phyloP scores from a whole-genome alignment of 1,140 invertebrate genomes.

The Solen grandis region DNA sequence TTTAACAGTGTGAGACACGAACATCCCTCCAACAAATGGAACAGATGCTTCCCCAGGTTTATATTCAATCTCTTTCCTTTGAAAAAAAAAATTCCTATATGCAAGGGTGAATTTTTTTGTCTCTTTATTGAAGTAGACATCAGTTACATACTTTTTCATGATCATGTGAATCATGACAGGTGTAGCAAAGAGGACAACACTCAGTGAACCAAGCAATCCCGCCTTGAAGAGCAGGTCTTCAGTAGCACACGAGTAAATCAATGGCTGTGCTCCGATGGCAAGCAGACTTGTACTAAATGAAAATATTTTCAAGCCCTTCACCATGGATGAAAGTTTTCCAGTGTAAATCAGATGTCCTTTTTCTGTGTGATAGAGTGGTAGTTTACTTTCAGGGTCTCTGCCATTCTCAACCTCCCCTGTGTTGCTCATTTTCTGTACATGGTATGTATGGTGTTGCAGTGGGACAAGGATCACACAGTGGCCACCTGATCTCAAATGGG shows the following conservation, averaged over 20 bases:
- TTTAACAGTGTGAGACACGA: slow-evolving; percentile 89
- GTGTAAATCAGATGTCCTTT: slow-evolving; percentile 82
- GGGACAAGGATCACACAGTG: no score
- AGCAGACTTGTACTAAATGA: slow-evolving; percentile 88
- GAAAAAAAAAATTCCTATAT: slow-evolving; percentile 67
- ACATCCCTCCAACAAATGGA: slow-evolving; percentile 90
- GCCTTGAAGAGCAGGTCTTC: slow-evolving; percentile 81
- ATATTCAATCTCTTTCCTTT: slow-evolving; percentile 61
- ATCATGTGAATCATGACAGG: slow-evolving; percentile 91
- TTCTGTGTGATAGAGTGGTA: slow-evolving; percentile 56
- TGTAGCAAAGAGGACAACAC: slow-evolving; percentile 90
- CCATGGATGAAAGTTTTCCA: slow-evolving; percentile 86
- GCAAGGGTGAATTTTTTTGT: slow-evolving; percentile 69
- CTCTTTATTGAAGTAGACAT: slow-evolving; percentile 86
- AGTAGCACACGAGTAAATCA: slow-evolving; percentile 83
- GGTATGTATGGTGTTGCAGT: no score
- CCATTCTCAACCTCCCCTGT: no score
- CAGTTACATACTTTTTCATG: slow-evolving; percentile 92
- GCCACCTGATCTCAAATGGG: no score
- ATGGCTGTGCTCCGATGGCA: slow-evolving; percentile 87
- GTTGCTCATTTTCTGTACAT: no score
- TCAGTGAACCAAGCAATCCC: slow-evolving; percentile 85
- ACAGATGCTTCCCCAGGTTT: slow-evolving; percentile 87
- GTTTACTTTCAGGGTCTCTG: slow-evolving; percentile 27
- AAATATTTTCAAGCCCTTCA: slow-evolving; percentile 89